Evolutionary conservation across 2,797 vertebrate genomes (phyloP), one percentile per base, ranked within the genome.

Genomic region (Oreochromis grahami): DNA sequence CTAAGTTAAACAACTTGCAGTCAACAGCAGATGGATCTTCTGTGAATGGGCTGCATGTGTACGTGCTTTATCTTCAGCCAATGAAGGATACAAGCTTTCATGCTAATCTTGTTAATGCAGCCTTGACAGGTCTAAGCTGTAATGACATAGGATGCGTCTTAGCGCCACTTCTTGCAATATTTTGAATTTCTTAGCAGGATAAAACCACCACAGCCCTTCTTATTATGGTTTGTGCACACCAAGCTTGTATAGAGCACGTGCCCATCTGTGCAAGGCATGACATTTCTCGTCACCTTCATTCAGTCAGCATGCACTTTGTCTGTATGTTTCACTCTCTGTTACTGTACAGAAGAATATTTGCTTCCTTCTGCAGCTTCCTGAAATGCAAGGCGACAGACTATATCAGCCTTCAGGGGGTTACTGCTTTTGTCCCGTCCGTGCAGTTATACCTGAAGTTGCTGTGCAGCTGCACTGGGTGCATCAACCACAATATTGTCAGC

Each of bases 51-150:
- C 77, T 14, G 13, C 72, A 41, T 53, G 19, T 52, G 74, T 83
- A 13, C 72, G 4, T 52, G 70, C 56, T 86, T 87, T 74, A 83
- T 88, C 76, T 78, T 21, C 79, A 21, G 80, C 76, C 79, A 19
- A 3, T 58, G 77, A 84, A 56, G 77, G 81, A 79, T 48, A 63
- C 48, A 51, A 77, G 51, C 79, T 83, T 84, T 86, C 45, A 56
- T 26, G 21, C 70, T 93, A 88, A 94, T 88, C 92, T 90, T 5
- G 82, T 63, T 91, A 89, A 93, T 90, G 60, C 89, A 45, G 43
- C 55, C 78, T 84, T 92, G 93, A 93, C 94, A 93, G 78, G 56
- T 87, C 80, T 89, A 77, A 90, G 78, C 91, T 88, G 81, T 77
- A 50, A 84, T 88, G 78, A 92, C 82, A 87, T 58, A 84, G 53